phyloP scores from a whole-genome alignment of 1,140 invertebrate species.

The Nephotettix cincticeps region DNA sequence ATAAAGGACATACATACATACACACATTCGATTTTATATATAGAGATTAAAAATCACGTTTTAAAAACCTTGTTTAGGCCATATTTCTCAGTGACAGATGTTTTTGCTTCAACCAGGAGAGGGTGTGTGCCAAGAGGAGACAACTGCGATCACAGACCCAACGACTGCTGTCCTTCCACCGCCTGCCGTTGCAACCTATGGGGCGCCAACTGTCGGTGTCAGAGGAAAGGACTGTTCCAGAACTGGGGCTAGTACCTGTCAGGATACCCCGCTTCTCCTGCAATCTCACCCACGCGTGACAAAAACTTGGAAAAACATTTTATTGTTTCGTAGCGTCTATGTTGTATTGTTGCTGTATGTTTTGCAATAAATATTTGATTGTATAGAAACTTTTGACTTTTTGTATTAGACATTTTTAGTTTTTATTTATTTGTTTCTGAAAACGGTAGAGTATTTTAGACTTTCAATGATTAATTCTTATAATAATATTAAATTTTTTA shows the following conservation, averaged over 20 bases:
- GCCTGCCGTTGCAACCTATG: constrained; percentile 88
- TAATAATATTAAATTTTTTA: too few species aligned
- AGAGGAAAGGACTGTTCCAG: constrained; percentile 85
- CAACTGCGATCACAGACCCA: constrained; percentile 80
- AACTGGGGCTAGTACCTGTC: constrained; percentile 50
- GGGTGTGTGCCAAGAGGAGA: constrained; percentile 76
- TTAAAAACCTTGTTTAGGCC: too few species aligned
- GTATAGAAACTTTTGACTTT: background rate
- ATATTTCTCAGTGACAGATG: too few species aligned
- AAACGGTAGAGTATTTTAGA: too few species aligned
- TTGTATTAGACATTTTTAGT: background rate
- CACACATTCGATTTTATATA: too few species aligned
- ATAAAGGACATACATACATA: too few species aligned
- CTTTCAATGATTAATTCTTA: too few species aligned
- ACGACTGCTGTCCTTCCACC: constrained; percentile 82
- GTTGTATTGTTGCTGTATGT: background rate
- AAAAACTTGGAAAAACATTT: background rate
- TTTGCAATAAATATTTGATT: constrained; percentile 2
- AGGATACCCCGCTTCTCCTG: background rate
- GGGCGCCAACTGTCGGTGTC: constrained; percentile 87
- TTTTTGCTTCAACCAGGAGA: constrained; percentile 64
- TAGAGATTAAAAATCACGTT: too few species aligned
- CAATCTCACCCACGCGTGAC: constrained; percentile 8
- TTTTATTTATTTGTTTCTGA: too few species aligned
- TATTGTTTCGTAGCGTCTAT: too few species aligned